Base-by-base conservation (phyloP, 2,888 invertebrate genomes). In the Synanthedon vespiformis region DNA sequence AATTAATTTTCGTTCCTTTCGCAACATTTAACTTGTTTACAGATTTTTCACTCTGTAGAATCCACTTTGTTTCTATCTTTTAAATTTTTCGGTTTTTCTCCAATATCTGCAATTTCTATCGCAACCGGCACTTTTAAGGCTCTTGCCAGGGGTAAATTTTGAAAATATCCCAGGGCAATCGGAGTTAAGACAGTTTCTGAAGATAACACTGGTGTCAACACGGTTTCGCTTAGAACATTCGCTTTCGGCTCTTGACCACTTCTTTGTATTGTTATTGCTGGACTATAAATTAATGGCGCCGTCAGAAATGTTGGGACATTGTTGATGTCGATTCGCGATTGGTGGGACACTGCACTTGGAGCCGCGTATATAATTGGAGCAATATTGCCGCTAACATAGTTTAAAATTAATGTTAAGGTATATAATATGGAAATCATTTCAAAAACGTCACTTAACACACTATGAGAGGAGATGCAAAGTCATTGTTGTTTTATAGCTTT, bases 331-430 rank as follows among this genome's bases (percentile, higher is more conserved):
- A 89, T 77, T 51, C 89, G 80, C 51, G 89, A 89, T 65, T 90
- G 89, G 65, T 88, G 88, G 1, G 89, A 89, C 18, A 89, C 88
- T 48, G 89, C 83, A 62, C 88, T 88, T 1, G 89, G 89, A 34
- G 88, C 84, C 14, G 81, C 75, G 57, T 82, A 78, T 58, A 84
- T 77, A 8, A 82, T 51, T 49, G 80, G 80, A 49, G 67, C 60
- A 34, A 75, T 48, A 60, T 83, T 73, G 61, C 75, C 64, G 53
- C 65, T 64, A 52, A 68, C 70, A 59, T 60, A 55, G 54, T 60
- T 65, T 57, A 72, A 53, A 18, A 64, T 34, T 14, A 40, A 12
- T 50, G 11, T 40, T 11, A 40, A 48, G 40, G 40, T 64, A 62
- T 63, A 66, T 57, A 69, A 58, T 63, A 70, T 57, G 57, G 58